phyloP scores from a whole-genome alignment of 2,797 vertebrate species.

The Arrhamphus sclerolepis region DNA sequence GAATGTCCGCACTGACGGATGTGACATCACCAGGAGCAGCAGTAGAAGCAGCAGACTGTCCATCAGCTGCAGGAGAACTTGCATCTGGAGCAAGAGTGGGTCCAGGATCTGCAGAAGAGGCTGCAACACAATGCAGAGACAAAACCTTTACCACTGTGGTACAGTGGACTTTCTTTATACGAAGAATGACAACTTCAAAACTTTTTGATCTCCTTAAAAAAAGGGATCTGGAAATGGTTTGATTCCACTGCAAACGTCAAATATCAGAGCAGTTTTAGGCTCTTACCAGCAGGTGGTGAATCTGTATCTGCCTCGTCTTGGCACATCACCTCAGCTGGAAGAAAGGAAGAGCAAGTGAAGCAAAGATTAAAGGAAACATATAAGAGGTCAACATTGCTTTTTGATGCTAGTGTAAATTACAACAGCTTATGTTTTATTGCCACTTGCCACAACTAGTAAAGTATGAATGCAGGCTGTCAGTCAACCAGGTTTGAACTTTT shows the following conservation, averaged over 20 bases:
- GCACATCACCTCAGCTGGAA: conserved; percentile 63
- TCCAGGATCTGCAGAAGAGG: rapidly evolving
- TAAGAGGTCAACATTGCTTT: no score
- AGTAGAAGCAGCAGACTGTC: neutral
- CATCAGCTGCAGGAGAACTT: rapidly evolving
- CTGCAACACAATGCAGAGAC: neutral
- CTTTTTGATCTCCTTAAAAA: conserved; percentile 1
- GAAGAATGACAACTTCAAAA: neutral
- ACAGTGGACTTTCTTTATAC: neutral
- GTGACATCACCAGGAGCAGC: no score
- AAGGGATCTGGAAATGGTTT: neutral
- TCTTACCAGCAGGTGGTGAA: neutral
- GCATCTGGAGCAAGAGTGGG: rapidly evolving
- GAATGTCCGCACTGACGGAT: rapidly evolving
- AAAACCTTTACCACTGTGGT: neutral
- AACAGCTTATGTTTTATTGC: no score
- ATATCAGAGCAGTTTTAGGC: neutral
- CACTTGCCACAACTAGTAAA: no score
- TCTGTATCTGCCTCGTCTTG: neutral
- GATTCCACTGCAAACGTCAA: neutral
- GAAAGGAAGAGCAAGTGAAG: conserved; percentile 1
- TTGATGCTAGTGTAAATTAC: no score
- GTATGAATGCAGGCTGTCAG: no score
- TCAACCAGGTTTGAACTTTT: no score
- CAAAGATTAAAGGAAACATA: neutral